phyloP scores from a whole-genome alignment of 2,113 vertebrate genomes.

The Coreoperca whiteheadi region DNA sequence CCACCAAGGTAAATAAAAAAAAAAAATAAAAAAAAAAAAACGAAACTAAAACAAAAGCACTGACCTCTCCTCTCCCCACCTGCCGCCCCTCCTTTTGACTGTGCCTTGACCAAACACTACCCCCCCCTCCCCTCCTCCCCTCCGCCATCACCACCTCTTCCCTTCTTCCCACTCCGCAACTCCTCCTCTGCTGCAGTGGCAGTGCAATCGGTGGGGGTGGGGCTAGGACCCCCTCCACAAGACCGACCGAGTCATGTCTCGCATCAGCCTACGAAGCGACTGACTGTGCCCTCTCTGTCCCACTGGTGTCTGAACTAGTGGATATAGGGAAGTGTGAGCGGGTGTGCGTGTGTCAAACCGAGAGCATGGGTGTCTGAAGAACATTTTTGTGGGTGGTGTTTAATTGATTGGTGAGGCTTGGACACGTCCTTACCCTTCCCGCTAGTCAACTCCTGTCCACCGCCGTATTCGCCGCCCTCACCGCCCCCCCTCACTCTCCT shows the following conservation, averaged over 20 bases:
- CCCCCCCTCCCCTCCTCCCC: conserved; percentile 16
- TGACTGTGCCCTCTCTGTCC: conserved; percentile 39
- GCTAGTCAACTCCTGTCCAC: conserved; percentile 70
- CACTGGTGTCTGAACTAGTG: conserved; percentile 48
- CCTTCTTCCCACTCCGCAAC: conserved; percentile 42
- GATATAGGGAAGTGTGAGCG: conserved; percentile 7
- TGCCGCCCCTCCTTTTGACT: conserved; percentile 68
- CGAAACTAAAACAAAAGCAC: conserved; percentile 63
- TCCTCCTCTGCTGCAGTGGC: conserved; percentile 59
- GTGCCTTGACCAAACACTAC: conserved; percentile 73
- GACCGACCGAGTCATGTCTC: conserved; percentile 40
- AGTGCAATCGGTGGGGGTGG: conserved; percentile 48
- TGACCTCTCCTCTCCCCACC: conserved; percentile 64
- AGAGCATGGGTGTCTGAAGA: conserved; percentile 28
- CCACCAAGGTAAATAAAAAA: conserved; percentile 77
- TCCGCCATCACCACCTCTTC: conserved; percentile 39
- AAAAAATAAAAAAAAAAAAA: conserved; percentile 32
- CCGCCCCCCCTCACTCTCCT: conserved; percentile 38
- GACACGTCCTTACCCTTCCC: conserved; percentile 50
- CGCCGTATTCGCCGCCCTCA: conserved; percentile 80
- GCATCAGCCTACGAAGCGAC: conserved; percentile 42
- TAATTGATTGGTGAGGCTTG: conserved; percentile 68
- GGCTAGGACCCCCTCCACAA: conserved; percentile 22
- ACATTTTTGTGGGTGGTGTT: conserved; percentile 37
- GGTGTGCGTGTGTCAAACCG: conserved; percentile 10